A percentile compares a stretch with the other conserved stretches of the same genome.
phyloP scores from a whole-genome alignment of 2,797 vertebrate genomes.

The Ptychobarbus kaznakovi region DNA sequence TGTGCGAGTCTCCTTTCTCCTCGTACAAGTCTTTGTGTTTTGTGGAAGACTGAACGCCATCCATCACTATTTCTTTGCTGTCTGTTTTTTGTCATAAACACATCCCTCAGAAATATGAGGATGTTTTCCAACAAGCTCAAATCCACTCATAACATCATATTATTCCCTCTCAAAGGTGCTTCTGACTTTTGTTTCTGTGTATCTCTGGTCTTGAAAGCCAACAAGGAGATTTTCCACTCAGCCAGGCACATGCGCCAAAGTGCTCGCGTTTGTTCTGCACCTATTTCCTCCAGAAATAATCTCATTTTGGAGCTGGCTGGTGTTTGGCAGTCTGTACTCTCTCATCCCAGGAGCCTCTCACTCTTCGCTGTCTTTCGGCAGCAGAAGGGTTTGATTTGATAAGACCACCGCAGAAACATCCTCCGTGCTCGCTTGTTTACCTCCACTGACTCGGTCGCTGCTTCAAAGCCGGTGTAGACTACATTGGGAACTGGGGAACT shows the following conservation, averaged over 20 bases:
- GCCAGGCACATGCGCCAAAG: not conserved
- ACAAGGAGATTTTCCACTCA: constrained; percentile 29
- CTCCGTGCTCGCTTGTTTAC: constrained; percentile 34
- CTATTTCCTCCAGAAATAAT: constrained; percentile 52
- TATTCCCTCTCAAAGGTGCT: constrained; percentile 1
- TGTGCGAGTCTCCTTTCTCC: not conserved
- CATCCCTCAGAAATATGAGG: constrained; percentile 6
- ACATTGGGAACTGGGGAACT: constrained; percentile 44
- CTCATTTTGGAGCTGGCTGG: constrained; percentile 45
- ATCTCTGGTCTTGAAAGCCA: constrained; percentile 32
- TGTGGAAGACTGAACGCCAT: not conserved
- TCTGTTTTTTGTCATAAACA: constrained; percentile 21
- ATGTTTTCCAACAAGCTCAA: constrained; percentile 3
- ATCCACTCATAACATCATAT: not conserved
- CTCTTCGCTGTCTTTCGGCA: constrained; percentile 35
- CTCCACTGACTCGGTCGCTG: constrained; percentile 7
- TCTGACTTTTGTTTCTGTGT: constrained; percentile 19
- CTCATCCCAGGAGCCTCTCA: constrained; percentile 53
- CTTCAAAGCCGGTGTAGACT: constrained; percentile 49
- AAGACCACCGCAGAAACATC: constrained; percentile 36
- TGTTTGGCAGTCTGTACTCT: constrained; percentile 35
- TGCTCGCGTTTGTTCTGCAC: constrained; percentile 31
- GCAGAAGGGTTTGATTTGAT: constrained; percentile 58
- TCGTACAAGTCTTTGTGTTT: not conserved
- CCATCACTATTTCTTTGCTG: not conserved